Evolutionary conservation across 2,113 vertebrate genomes (phyloP), one percentile per base, ranked within the genome.

Genomic region (Cavia porcellus): DNA sequence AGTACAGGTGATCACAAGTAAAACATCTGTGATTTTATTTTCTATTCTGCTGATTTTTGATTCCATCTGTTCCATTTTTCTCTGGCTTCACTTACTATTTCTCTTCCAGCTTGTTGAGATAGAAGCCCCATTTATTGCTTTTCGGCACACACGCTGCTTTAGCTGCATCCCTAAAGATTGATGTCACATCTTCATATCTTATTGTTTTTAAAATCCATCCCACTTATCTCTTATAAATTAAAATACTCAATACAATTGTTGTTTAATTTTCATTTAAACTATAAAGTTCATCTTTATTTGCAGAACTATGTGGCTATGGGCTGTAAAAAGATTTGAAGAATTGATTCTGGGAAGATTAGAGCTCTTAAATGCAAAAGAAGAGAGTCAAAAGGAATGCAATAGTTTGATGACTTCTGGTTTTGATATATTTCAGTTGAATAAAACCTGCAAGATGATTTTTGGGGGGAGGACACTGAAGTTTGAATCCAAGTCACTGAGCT

Each of bases 241-340:
- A 86, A 96, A 92, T 86, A 93, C 91, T 93, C 38, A 79, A 74
- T 86, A 32, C 35, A 87, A 47, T 38, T 72, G 70, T n/a, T 52
- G 28, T n/a, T n/a, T n/a, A 86, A 57, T 95, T 66, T 35, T 50
- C 66, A 77, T 19, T 77, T 85, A 94, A 94, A 86, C 22, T 89
- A 89, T 64, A 82, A 93, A 83, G 68, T 52, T 91, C 35, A 66
- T 79, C 38, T 92, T 87, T 94, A 89, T 95, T 95, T 62, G 52
- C 12, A 93, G 61, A 95, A 89, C 55, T 64, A 59, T 14, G 59
- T 91, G 64, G 55, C 19, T 91, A 2, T 10, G 86, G 57, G 35
- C 32, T 72, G 17, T 80, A 45, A 79, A 87, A 75, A 64, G 38
- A 52, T 82, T 42, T 61, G 59, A 80, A 62, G 45, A 28, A 85